Conservation (phyloP, 2,113 vertebrate genomes). For the Sinocyclocheilus anophthalmus region DNA sequence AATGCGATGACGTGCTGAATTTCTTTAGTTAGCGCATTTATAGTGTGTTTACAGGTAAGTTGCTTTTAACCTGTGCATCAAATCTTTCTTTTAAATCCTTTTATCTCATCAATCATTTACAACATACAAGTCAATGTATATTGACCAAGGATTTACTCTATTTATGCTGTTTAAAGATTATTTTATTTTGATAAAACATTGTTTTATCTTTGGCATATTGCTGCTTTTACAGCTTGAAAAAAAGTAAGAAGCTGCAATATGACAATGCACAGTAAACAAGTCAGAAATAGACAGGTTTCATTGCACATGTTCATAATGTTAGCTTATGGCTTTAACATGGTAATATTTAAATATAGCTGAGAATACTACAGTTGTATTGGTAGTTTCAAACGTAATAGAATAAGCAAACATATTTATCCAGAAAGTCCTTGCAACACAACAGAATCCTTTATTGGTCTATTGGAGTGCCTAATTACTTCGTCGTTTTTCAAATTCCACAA, state of each 20-base stretch:
- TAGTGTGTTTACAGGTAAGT: constrained; percentile 9
- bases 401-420: neutral
- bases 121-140: neutral
- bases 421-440: neutral
- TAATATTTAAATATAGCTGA: neutral
- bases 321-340: neutral
- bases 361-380: neutral
- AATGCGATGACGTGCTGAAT: neutral
- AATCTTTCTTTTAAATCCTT: neutral
- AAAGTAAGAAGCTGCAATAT: neutral
- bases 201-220: no score
- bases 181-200: no score
- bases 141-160: neutral
- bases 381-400: neutral
- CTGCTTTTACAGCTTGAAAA: neutral
- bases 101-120: neutral
- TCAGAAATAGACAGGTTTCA: neutral
- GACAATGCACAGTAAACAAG: neutral
- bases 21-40: neutral
- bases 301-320: neutral
- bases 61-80: neutral
- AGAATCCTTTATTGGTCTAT: neutral
- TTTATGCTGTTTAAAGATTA: neutral
- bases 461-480: neutral
- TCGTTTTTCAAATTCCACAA: neutral